A percentile compares a stretch with the other conserved stretches of the same genome.
Conservation (phyloP, 2,113 vertebrate species). For the Catagonus wagneri region DNA sequence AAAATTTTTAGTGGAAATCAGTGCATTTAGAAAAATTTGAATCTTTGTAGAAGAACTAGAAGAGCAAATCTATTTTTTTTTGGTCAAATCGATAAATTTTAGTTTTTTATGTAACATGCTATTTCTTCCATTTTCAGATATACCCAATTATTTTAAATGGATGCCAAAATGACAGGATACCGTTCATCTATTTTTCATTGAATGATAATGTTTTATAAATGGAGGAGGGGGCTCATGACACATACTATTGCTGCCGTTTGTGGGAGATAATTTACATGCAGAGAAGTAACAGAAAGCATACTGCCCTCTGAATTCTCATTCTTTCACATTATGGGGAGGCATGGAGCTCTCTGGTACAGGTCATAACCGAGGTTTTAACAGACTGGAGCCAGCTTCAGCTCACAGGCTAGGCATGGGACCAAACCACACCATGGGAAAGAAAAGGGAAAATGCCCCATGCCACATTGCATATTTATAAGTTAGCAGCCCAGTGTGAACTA, state of each 20-base stretch:
- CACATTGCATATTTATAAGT: background rate
- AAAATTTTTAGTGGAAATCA: slow-evolving; percentile 19
- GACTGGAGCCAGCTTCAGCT: background rate
- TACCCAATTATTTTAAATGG: background rate
- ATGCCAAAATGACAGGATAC: background rate
- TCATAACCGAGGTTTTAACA: background rate
- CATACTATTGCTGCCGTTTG: background rate
- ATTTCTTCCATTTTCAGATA: background rate
- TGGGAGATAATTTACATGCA: no score
- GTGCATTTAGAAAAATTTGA: background rate
- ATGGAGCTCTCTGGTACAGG: background rate
- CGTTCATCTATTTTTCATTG: background rate
- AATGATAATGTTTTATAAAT: background rate
- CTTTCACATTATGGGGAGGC: background rate
- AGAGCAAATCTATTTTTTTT: slow-evolving; percentile 2
- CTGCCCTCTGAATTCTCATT: background rate
- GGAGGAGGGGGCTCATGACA: background rate
- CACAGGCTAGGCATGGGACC: background rate
- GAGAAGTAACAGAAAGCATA: background rate
- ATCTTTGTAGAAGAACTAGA: background rate
- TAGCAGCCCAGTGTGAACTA: background rate
- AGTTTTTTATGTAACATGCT: background rate
- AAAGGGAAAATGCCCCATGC: fast-evolving
- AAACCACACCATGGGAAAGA: background rate
- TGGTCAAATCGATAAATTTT: background rate